Conservation (phyloP, 2,113 vertebrate genomes). For the Shinisaurus crocodilurus region DNA sequence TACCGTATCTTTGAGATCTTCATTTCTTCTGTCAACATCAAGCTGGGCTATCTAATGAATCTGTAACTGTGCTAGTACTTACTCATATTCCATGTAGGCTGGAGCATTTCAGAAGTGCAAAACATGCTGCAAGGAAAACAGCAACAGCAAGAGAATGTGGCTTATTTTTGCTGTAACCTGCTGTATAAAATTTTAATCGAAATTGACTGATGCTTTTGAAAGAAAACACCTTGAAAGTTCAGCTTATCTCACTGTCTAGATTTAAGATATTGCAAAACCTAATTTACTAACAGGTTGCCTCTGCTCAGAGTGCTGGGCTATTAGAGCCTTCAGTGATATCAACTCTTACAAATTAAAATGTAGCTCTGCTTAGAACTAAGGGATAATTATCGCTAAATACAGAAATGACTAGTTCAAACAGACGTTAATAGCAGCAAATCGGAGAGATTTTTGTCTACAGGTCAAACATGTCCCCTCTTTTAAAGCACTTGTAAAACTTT, state of each 20-base stretch:
- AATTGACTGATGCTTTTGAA: constrained; percentile 77
- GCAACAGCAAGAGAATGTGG: constrained; percentile 58
- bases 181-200: constrained; percentile 77
- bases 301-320: constrained; percentile 54
- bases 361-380: constrained; percentile 56
- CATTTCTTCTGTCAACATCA: constrained; percentile 76
- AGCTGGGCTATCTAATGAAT: constrained; percentile 83
- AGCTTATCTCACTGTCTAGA: constrained; percentile 68
- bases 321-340: constrained; percentile 62
- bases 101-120: constrained; percentile 68
- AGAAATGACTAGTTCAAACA: constrained; percentile 54
- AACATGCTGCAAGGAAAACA: constrained; percentile 79
- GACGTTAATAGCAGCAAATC: constrained; percentile 30
- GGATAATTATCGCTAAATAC: constrained; percentile 54
- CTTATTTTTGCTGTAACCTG: constrained; percentile 67
- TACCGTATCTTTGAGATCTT: constrained; percentile 78
- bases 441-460: constrained; percentile 23
- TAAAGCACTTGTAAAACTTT: constrained; percentile 5
- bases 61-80: constrained; percentile 71
- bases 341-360: constrained; percentile 57
- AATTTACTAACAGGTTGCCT: constrained; percentile 71
- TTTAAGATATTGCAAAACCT: constrained; percentile 63
- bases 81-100: constrained; percentile 55
- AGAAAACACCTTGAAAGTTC: constrained; percentile 74
- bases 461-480: constrained; percentile 26